These are phyloP conservation scores for Neocrepidodera transversa DNA, from an alignment of 2,888 invertebrate species.

Conservation along the genomic window DNA sequence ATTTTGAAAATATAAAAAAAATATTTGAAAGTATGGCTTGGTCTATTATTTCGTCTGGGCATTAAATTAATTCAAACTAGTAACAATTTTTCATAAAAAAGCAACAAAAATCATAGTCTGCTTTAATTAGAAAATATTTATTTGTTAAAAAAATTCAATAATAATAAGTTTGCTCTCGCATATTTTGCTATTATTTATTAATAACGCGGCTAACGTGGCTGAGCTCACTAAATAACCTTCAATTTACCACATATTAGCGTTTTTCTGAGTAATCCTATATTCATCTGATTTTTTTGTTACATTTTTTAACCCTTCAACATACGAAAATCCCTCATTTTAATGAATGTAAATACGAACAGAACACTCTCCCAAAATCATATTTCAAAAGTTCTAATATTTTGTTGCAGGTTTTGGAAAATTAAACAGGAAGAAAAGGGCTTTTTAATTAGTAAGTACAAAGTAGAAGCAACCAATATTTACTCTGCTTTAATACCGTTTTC, in stretches of 20 bases:
- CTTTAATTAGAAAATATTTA: too few relatives aligned
- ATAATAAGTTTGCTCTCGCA: too few relatives aligned
- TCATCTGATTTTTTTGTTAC: background rate
- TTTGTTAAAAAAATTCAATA: too few relatives aligned
- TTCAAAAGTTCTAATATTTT: constrained; percentile 24
- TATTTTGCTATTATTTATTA: too few relatives aligned
- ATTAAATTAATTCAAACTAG: too few relatives aligned
- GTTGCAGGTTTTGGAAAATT: constrained; percentile 39
- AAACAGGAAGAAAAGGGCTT: constrained; percentile 46
- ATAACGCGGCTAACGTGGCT: background rate
- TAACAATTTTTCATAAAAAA: too few relatives aligned
- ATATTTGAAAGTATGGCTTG: too few relatives aligned
- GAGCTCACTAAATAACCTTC: constrained; percentile 10
- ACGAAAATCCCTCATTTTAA: background rate
- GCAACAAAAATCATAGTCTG: too few relatives aligned
- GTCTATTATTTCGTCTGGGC: too few relatives aligned
- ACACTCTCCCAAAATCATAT: constrained; percentile 6
- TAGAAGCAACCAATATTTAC: constrained; percentile 51
- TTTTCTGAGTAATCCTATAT: background rate
- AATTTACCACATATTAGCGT: too few relatives aligned
- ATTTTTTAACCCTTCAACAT: background rate
- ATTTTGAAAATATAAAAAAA: too few relatives aligned
- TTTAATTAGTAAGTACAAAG: constrained; percentile 51
- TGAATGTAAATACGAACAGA: constrained; percentile 2
- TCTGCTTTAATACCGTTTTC: constrained; percentile 49